Evolutionary conservation across 2,888 invertebrate species (phyloP).

Genomic region (Meloe dianella): DNA sequence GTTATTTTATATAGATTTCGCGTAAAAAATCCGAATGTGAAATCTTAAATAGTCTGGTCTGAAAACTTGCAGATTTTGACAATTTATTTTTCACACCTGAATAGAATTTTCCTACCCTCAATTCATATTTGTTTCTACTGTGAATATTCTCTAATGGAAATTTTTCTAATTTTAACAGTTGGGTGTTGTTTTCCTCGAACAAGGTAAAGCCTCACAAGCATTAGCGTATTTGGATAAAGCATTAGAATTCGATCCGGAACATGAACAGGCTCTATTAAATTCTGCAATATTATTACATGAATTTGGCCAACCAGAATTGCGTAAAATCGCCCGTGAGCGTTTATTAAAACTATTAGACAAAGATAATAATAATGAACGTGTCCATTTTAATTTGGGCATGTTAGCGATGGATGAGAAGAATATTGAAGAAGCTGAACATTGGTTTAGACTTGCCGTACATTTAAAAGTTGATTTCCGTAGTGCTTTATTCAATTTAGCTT

Average conservation of each 20-base stretch:
- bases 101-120: too few relatives aligned
- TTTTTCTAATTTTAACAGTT: slow-evolving; percentile 65
- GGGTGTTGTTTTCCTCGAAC: slow-evolving; percentile 92
- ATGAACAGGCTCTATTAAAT: slow-evolving; percentile 92
- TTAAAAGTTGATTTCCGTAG: slow-evolving; percentile 89
- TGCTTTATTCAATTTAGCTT: slow-evolving; percentile 92
- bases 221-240: slow-evolving; percentile 92
- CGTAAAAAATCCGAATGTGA: too few relatives aligned
- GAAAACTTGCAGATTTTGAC: too few relatives aligned
- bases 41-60: too few relatives aligned
- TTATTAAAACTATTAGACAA: slow-evolving; percentile 81
- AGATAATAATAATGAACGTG: slow-evolving; percentile 82
- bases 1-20: too few relatives aligned
- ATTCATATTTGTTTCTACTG: too few relatives aligned
- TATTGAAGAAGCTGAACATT: slow-evolving; percentile 85
- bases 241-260: slow-evolving; percentile 89
- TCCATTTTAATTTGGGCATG: slow-evolving; percentile 96
- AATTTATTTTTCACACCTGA: too few relatives aligned
- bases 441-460: slow-evolving; percentile 85
- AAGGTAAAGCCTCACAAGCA: slow-evolving; percentile 90
- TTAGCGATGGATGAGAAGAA: slow-evolving; percentile 94
- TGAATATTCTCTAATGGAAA: too few relatives aligned
- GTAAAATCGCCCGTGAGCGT: slow-evolving; percentile 80
- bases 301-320: slow-evolving; percentile 78
- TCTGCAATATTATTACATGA: slow-evolving; percentile 95